Evolutionary conservation across 37 sponge, comb jelly and placozoan species (phyloP).

Genomic region (Diacarnus erythraeanus): DNA sequence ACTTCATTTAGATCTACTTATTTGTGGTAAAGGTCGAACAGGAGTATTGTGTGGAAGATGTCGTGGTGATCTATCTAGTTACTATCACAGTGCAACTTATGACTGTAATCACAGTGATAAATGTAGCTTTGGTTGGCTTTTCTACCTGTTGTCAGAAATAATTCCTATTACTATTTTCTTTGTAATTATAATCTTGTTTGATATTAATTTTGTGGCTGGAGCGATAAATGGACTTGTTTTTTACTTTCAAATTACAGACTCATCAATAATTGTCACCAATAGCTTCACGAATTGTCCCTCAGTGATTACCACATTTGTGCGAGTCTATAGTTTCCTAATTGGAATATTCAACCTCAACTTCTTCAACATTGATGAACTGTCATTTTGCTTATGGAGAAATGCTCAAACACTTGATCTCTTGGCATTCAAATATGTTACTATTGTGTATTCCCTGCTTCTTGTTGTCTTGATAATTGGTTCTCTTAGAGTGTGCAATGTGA

Average conservation of each 20-base stretch:
- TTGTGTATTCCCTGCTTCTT: slow-evolving; percentile 15
- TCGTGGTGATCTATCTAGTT: background rate
- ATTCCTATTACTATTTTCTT: slow-evolving; percentile 39
- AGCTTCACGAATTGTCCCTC: background rate
- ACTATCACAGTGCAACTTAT: slow-evolving; percentile 26
- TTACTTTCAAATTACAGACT: slow-evolving; percentile 30
- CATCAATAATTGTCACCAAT: background rate
- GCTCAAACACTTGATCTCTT: slow-evolving; percentile 27
- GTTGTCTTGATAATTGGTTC: background rate
- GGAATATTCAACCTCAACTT: slow-evolving; percentile 37
- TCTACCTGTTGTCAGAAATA: slow-evolving; percentile 40
- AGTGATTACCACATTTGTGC: background rate
- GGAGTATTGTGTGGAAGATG: slow-evolving; percentile 37
- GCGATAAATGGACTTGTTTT: slow-evolving; percentile 37
- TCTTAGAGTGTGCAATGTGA: background rate
- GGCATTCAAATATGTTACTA: slow-evolving; percentile 47
- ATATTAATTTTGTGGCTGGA: slow-evolving; percentile 46
- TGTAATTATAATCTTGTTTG: background rate
- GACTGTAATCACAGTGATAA: background rate
- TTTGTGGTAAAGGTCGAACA: slow-evolving; percentile 19
- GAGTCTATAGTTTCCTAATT: background rate
- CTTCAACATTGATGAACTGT: slow-evolving; percentile 3
- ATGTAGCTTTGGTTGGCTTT: slow-evolving; percentile 25
- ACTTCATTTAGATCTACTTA: background rate
- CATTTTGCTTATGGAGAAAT: slow-evolving; percentile 40